These are phyloP conservation scores for Ptiloglossa arizonensis DNA, from an alignment of 1,140 invertebrate species.

Conservation along the genomic window DNA sequence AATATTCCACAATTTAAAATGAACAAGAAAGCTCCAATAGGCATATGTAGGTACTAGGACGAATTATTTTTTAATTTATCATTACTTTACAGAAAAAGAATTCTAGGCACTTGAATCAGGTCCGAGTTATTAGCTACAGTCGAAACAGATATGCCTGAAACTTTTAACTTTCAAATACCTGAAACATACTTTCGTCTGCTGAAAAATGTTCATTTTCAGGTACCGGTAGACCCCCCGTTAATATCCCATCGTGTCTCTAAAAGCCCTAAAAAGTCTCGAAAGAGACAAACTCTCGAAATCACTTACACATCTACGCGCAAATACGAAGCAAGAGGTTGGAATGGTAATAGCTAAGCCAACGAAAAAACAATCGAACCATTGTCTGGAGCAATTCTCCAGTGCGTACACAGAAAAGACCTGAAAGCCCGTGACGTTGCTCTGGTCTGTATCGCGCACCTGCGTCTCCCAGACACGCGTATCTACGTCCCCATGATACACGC, in stretches of 20 bases:
- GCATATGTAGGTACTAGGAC: no score
- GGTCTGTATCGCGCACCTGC: not conserved
- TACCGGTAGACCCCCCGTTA: not conserved
- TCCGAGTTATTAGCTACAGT: no score
- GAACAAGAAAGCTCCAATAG: no score
- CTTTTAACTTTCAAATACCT: no score
- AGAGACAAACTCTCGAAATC: not conserved
- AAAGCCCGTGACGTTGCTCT: not conserved
- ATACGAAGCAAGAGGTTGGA: not conserved
- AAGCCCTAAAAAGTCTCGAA: not conserved
- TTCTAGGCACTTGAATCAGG: no score
- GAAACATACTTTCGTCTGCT: no score
- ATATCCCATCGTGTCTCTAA: not conserved
- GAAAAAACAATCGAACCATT: not conserved
- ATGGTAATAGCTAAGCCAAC: not conserved
- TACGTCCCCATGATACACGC: not conserved
- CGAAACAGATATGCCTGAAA: no score
- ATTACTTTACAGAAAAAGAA: no score
- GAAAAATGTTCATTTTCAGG: not conserved
- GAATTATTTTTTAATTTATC: no score
- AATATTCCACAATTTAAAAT: no score
- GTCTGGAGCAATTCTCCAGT: conserved; percentile 4
- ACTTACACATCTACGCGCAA: not conserved
- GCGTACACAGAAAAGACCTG: not conserved
- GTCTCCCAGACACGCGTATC: no score